phyloP scores from a whole-genome alignment of 2,888 invertebrate species.

The Trichogramma dendrolimi region DNA sequence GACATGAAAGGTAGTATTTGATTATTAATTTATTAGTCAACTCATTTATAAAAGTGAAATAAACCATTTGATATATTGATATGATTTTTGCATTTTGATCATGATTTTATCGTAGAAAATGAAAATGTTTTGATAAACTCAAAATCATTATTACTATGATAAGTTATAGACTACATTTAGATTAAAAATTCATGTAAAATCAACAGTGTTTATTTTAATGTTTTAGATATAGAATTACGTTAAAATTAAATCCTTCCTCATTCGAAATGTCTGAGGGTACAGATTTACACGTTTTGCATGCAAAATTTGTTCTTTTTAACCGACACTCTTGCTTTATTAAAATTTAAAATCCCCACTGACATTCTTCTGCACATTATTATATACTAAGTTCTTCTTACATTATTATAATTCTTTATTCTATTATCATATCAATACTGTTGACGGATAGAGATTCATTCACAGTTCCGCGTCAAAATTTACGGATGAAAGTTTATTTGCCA shows the following conservation, averaged over 20 bases:
- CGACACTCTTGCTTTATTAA: too few relatives aligned
- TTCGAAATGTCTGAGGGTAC: too few relatives aligned
- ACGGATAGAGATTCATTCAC: slow-evolving; percentile 54
- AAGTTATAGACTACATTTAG: background rate
- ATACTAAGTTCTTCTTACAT: slow-evolving; percentile 47
- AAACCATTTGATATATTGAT: background rate
- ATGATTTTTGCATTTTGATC: background rate
- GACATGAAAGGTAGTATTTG: slow-evolving; percentile 10
- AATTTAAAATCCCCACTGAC: slow-evolving; percentile 26
- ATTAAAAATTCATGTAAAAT: background rate
- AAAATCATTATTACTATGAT: background rate
- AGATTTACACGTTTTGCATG: too few relatives aligned
- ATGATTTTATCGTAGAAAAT: background rate
- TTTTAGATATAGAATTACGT: too few relatives aligned
- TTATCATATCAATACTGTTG: slow-evolving; percentile 54
- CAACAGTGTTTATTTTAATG: background rate
- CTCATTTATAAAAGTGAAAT: background rate
- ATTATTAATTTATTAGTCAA: slow-evolving; percentile 1
- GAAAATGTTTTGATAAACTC: background rate
- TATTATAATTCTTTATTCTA: slow-evolving; percentile 51
- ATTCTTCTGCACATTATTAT: slow-evolving; percentile 47
- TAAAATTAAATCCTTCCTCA: too few relatives aligned
- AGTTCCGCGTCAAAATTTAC: slow-evolving; percentile 46
- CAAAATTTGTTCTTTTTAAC: too few relatives aligned
- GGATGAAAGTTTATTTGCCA: slow-evolving; percentile 42